Base-by-base conservation (phyloP, 2,797 vertebrate species). In the Characodon lateralis region DNA sequence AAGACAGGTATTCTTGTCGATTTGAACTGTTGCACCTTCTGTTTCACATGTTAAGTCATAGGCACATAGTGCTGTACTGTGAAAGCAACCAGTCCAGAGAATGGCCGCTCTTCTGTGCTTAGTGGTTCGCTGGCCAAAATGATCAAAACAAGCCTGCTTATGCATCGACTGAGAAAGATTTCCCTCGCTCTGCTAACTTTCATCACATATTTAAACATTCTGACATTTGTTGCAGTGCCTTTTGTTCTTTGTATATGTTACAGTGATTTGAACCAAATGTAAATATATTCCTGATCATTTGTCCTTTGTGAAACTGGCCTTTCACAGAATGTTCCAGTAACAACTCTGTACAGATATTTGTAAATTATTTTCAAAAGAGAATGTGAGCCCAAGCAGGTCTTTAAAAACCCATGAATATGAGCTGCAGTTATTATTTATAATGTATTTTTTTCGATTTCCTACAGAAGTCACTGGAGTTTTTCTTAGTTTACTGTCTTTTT, bases 221-320 rank as follows among this genome's bases (percentile, higher is more conserved):
- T 78, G 74, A 85, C 87, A 84, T 90, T 79, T 72, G 87, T 94
- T 80, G 43, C 82, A 74, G 93, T 94, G 93, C 93, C 93, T 95
- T 94, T 92, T 85, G 85, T 93, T 93, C 50, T 86, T 88, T 74
- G 58, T 87, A 46, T 87, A 76, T 84, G 82, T 92, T 83, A 85
- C 84, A 85, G 87, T 87, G 86, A 87, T 79, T 88, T 50, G 85
- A 83, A 82, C 76, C 85, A 85, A 87, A 81, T 94, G 92, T 94
- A 93, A 92, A 93, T 93, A 88, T 93, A 85, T 83, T 73, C 48
- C 72, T 26, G 77, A 83, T 89, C 78, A 71, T 88, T 85, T 81
- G 56, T 92, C 81, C 84, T 82, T 83, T 80, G 93, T 95, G 93
- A 94, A 95, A 94, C 94, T 95, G 94, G 95, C 86, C 86, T 95